Conservation (phyloP, 1,140 invertebrate species). For the Acyrthosiphon pisum region DNA sequence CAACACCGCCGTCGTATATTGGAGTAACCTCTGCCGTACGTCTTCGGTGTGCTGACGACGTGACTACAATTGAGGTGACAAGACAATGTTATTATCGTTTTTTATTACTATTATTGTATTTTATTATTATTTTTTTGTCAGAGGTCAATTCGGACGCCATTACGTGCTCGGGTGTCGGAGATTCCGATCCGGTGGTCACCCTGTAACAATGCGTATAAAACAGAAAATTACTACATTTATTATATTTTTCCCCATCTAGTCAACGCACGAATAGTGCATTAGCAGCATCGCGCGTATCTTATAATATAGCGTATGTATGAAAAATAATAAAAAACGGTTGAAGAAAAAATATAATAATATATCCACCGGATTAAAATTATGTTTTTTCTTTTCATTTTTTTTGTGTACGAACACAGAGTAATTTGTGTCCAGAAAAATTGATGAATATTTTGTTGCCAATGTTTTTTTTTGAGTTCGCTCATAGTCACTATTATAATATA, state of each 20-base stretch:
- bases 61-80: constrained; percentile 42
- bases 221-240: constrained; percentile 41
- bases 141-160: constrained; percentile 45
- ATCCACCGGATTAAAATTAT: constrained; percentile 19
- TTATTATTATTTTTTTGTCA: constrained; percentile 42
- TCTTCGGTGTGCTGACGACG: constrained; percentile 1
- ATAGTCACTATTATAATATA: background rate
- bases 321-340: background rate
- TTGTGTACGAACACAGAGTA: background rate
- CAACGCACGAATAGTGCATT: constrained; percentile 49
- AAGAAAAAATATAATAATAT: constrained; percentile 29
- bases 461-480: background rate
- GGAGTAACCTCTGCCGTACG: background rate
- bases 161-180: constrained; percentile 49
- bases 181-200: constrained; percentile 53
- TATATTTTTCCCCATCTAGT: background rate
- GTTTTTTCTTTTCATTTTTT: background rate
- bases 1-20: background rate
- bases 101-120: constrained; percentile 34
- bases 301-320: background rate
- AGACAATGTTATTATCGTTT: constrained; percentile 38
- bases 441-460: constrained; percentile 22
- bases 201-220: constrained; percentile 43
- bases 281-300: background rate
- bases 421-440: background rate